Percentiles rank a stretch among this genome's conserved stretches.
phyloP scores from a whole-genome alignment of 2,113 vertebrate species.

The Elgaria multicarinata region DNA sequence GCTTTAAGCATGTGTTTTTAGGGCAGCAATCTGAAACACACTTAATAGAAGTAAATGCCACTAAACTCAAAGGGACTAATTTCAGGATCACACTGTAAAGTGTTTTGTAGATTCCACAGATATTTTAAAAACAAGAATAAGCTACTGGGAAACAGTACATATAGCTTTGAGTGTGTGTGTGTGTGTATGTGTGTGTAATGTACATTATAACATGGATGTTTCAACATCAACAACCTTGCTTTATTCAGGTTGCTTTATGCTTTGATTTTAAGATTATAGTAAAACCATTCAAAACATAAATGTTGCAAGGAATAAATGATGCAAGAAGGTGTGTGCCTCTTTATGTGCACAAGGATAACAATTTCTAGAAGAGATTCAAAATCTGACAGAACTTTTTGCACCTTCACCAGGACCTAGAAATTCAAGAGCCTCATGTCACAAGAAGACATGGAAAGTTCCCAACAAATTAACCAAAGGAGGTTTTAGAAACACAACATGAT shows the following conservation, averaged over 20 bases:
- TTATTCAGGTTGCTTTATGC: background rate
- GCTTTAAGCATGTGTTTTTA: background rate
- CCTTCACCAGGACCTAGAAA: background rate
- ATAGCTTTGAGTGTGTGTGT: background rate
- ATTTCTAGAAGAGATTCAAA: background rate
- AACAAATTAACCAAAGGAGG: background rate
- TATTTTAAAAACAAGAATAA: background rate
- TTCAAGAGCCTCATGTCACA: background rate
- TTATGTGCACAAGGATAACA: background rate
- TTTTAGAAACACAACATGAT: conserved; percentile 55
- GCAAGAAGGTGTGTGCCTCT: background rate
- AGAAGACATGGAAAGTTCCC: background rate
- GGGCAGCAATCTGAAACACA: background rate
- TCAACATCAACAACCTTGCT: background rate
- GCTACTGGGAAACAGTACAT: background rate
- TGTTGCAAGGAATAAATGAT: background rate
- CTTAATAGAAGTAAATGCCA: background rate
- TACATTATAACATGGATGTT: background rate
- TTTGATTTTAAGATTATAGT: background rate
- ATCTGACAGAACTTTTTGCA: background rate
- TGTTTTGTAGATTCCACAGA: background rate
- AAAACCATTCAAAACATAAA: background rate
- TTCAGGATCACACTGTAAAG: background rate
- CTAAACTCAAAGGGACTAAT: background rate
- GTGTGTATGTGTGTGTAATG: background rate